Percentiles rank a stretch among this genome's conserved stretches.
Conservation (phyloP, 2,113 vertebrate genomes). For the Andinoacara biseriatus region DNA sequence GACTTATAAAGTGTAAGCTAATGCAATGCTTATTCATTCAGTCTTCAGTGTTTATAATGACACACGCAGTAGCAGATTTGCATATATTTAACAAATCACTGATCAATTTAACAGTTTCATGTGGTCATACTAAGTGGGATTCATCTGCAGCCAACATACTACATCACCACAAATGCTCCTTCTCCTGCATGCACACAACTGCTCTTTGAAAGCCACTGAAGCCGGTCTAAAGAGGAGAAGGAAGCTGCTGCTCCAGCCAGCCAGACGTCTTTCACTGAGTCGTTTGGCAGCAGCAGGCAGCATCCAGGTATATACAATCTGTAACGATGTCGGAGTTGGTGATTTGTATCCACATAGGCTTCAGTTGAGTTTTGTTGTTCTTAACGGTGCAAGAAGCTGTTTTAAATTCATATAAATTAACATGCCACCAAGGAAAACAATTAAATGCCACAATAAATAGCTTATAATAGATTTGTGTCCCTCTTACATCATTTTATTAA, state of each 20-base stretch:
- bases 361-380: not conserved
- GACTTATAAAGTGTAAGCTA: not conserved
- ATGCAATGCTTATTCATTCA: not conserved
- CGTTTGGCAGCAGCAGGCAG: not conserved
- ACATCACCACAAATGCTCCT: not conserved
- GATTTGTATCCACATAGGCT: not conserved
- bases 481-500: not conserved
- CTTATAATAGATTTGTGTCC: not conserved
- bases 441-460: not conserved
- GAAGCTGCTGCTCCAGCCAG: not conserved
- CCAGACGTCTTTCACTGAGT: not conserved
- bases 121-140: not conserved
- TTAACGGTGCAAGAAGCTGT: not conserved
- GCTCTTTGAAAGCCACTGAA: not conserved
- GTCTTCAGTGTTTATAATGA: not conserved
- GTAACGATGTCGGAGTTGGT: not conserved
- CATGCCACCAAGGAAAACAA: not conserved
- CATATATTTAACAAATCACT: not conserved
- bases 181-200: not conserved
- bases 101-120: not conserved
- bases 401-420: not conserved
- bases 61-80: accelerated
- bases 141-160: not conserved
- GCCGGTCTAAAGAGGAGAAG: not conserved
- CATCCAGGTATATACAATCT: not conserved